Conservation (phyloP, 35 echinoderm and acorn worm genomes). For the Holothuria glaberrima region DNA sequence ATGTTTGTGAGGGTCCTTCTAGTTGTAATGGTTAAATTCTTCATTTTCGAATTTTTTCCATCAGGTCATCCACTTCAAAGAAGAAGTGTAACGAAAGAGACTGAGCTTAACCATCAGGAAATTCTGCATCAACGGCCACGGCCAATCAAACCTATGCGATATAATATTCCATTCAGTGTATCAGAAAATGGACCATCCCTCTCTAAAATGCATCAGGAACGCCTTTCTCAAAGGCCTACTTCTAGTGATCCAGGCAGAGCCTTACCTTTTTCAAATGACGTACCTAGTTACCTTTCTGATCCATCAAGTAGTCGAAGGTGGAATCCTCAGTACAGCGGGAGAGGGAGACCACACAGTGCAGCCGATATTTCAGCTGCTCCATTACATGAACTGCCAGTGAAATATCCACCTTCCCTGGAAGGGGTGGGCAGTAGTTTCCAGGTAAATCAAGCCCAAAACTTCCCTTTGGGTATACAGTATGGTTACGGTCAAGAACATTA, state of each 20-base stretch:
- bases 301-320: background rate
- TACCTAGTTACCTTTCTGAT: background rate
- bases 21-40: no score
- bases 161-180: background rate
- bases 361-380: background rate
- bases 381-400: constrained; percentile 15
- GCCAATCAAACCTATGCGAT: constrained; percentile 2
- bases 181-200: background rate
- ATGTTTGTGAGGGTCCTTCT: no score
- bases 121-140: background rate
- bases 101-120: no score
- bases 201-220: background rate
- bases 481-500: background rate
- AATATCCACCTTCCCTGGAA: constrained; percentile 5
- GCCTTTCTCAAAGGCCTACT: background rate
- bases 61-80: no score
- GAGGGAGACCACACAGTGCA: background rate
- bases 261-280: background rate
- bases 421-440: background rate
- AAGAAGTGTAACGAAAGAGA: no score
- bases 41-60: no score
- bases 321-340: background rate
- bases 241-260: constrained; percentile 27
- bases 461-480: background rate
- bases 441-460: background rate